Conservation (phyloP, 1,140 invertebrate genomes). For the Lepidostoma basale region DNA sequence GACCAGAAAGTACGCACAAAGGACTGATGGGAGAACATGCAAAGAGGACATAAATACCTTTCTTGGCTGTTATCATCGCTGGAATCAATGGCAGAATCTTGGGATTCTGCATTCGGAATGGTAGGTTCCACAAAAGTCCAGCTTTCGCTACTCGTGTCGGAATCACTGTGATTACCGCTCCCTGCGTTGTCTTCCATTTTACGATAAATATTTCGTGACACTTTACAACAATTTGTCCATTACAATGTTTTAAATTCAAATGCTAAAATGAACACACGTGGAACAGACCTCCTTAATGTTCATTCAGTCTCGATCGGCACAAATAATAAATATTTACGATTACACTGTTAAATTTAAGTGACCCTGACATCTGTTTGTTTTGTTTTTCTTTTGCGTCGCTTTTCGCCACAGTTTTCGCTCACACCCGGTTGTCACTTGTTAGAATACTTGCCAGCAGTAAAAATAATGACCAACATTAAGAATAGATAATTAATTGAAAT, state of each 20-base stretch:
- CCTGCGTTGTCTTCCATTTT: slow-evolving; percentile 22
- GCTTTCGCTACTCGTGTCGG: slow-evolving; percentile 35
- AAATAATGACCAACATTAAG: too few relatives aligned
- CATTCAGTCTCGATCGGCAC: background rate
- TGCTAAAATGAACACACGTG: too few relatives aligned
- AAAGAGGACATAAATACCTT: slow-evolving; percentile 9
- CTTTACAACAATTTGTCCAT: background rate
- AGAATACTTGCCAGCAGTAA: too few relatives aligned
- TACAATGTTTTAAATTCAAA: background rate
- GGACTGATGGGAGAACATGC: too few relatives aligned
- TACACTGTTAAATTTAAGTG: slow-evolving; percentile 8
- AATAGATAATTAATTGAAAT: too few relatives aligned
- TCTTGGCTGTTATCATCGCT: background rate
- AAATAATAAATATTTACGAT: slow-evolving; percentile 3
- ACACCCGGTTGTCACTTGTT: slow-evolving; percentile 18
- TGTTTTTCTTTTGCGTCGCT: slow-evolving; percentile 13
- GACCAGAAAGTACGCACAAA: too few relatives aligned
- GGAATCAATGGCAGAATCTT: slow-evolving; percentile 5
- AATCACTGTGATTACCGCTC: slow-evolving; percentile 30
- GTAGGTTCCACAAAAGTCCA: slow-evolving; percentile 37
- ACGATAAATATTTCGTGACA: background rate
- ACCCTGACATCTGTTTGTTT: slow-evolving; percentile 15
- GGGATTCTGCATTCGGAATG: background rate
- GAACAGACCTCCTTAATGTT: too few relatives aligned
- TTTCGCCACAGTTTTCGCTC: background rate